Conservation (phyloP, 2,113 vertebrate species). For the Equus quagga region DNA sequence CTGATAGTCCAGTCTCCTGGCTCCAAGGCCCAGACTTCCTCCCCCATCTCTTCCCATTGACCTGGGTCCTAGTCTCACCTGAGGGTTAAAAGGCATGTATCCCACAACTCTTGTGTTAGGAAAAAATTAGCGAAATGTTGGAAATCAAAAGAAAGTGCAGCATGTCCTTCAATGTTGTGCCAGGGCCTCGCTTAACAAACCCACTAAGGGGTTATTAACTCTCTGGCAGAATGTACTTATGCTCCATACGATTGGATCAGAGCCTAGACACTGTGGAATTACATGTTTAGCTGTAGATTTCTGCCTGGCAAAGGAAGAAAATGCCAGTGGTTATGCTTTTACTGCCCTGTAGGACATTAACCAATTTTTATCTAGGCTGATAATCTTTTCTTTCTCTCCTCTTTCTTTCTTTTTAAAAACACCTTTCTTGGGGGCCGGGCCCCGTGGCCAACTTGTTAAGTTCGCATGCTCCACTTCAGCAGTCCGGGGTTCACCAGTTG, state of each 20-base stretch:
- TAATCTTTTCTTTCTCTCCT: neutral
- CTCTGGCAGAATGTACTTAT: neutral
- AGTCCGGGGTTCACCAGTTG: too few relatives aligned
- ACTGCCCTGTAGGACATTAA: neutral
- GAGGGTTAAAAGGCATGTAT: neutral
- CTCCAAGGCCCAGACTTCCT: neutral
- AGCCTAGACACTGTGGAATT: neutral
- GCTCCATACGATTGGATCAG: neutral
- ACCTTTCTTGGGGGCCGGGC: neutral
- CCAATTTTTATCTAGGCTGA: neutral
- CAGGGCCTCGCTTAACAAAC: neutral
- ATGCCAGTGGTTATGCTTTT: neutral
- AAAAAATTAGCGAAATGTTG: neutral
- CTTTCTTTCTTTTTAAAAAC: too few relatives aligned
- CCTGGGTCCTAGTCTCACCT: neutral
- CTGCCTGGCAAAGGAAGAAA: neutral
- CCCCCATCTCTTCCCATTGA: neutral
- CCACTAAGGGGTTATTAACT: neutral
- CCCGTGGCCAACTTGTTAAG: too few relatives aligned
- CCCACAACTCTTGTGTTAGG: neutral
- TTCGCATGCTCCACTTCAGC: too few relatives aligned
- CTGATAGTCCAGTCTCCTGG: neutral
- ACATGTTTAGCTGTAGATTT: neutral
- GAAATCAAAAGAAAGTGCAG: neutral
- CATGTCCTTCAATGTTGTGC: neutral